A percentile compares a stretch with the other conserved stretches of the same genome.
phyloP scores from a whole-genome alignment of 2,888 invertebrate species.

The Torymus tubicola region DNA sequence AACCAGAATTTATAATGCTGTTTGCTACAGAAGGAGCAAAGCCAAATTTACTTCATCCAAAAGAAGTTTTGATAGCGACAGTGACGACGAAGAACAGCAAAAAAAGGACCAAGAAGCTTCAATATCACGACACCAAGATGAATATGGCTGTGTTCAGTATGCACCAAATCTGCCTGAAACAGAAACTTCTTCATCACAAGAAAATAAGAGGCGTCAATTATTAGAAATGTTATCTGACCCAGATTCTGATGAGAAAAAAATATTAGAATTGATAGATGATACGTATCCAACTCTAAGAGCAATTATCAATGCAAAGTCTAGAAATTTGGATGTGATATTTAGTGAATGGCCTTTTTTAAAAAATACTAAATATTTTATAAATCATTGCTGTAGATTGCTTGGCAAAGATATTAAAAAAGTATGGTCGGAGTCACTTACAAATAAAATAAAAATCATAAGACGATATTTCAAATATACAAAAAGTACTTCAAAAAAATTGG shows the following conservation, averaged over 20 bases:
- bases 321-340: slow-evolving; percentile 14
- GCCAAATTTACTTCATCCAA: not conserved
- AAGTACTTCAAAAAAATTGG: too few species aligned
- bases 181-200: slow-evolving; percentile 41
- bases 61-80: slow-evolving; percentile 26
- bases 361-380: slow-evolving; percentile 31
- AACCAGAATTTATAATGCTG: slow-evolving; percentile 40
- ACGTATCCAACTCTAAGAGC: slow-evolving; percentile 47
- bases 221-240: slow-evolving; percentile 3
- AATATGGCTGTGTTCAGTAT: slow-evolving; percentile 55
- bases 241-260: not conserved
- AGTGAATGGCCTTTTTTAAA: slow-evolving; percentile 53
- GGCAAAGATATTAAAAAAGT: slow-evolving; percentile 37
- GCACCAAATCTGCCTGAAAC: slow-evolving; percentile 25
- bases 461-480: too few species aligned
- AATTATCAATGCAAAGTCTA: slow-evolving; percentile 22
- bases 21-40: slow-evolving; percentile 40
- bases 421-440: slow-evolving; percentile 22
- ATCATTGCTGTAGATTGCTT: slow-evolving; percentile 40
- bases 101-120: slow-evolving; percentile 3
- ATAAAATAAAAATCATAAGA: slow-evolving; percentile 29
- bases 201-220: slow-evolving; percentile 23
- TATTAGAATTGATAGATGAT: slow-evolving; percentile 34
- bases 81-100: slow-evolving; percentile 41
- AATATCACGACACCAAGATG: slow-evolving; percentile 23